A percentile compares a stretch with the other conserved stretches of the same genome.
These are phyloP conservation scores for Leuciscus waleckii DNA, from an alignment of 2,797 vertebrate species.

Conservation along the genomic window DNA sequence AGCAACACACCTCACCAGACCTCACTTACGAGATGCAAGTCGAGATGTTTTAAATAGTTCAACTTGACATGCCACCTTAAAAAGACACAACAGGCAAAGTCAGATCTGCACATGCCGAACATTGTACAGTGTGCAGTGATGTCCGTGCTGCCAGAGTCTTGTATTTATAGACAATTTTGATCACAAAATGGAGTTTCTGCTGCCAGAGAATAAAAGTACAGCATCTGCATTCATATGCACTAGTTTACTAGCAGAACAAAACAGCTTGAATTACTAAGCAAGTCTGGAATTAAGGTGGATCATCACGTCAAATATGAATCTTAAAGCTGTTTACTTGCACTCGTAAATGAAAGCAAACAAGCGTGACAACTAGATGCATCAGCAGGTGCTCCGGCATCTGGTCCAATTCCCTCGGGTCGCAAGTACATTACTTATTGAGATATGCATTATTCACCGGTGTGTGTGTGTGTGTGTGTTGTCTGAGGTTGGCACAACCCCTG, in stretches of 20 bases:
- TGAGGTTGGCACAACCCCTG: conserved; percentile 19
- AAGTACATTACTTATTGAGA: conserved; percentile 41
- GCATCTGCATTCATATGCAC: conserved; percentile 24
- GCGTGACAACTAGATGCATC: conserved; percentile 69
- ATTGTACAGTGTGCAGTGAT: neutral
- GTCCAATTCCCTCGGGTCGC: conserved; percentile 64
- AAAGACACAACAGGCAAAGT: neutral
- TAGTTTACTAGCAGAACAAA: conserved; percentile 28
- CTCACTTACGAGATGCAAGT: too few species aligned
- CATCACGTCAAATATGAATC: conserved; percentile 66
- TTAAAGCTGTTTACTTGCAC: conserved; percentile 71
- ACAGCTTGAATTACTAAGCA: conserved; percentile 46
- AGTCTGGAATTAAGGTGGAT: conserved; percentile 67
- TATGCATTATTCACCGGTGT: conserved; percentile 61
- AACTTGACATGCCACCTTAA: too few species aligned
- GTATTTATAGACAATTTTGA: neutral
- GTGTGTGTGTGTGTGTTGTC: neutral
- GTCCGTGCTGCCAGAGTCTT: neutral
- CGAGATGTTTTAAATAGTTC: too few species aligned
- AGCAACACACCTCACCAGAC: too few species aligned
- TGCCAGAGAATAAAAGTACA: neutral
- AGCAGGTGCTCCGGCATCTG: conserved; percentile 75
- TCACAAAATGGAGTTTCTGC: neutral
- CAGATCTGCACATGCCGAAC: neutral
- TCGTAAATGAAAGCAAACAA: conserved; percentile 69